Base-by-base conservation (phyloP, 2,888 invertebrate species). In the Rambutsinella grinnellia region DNA sequence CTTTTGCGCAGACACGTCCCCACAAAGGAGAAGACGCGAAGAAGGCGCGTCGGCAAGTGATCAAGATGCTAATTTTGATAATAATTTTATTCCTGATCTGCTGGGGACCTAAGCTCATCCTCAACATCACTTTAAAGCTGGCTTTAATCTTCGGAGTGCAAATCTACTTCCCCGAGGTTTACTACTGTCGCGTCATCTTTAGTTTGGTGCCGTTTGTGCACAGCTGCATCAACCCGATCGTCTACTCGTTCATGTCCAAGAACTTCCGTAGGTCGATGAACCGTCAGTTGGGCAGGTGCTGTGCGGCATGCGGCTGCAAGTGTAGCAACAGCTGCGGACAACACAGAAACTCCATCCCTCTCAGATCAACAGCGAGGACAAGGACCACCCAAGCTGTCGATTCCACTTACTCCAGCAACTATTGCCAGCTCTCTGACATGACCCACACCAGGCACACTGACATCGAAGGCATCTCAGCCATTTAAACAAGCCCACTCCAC, bases 51-150 rank as follows among this genome's bases (percentile, higher is more conserved):
- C 85, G 85, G 80, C 86, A 86, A 85, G 89, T 89, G 8, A 89
- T 89, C 78, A 88, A 88, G 84, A 89, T 89, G 88, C 85, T 89
- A 71, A 86, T 89, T 10, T 85, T 88, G 15, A 88, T 89, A 13
- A 87, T 89, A 23, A 61, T 87, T 1, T 85, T 88, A 1, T 89
- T 89, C 84, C 83, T 88, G 28, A 47, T 88, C 5, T 88, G 88
- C 80, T 89, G 89, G 88, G 89, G 89, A n/a, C 89, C 89, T 1
- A 86, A 87, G 44, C 85, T 88, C 27, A 85, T 87, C 24, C 85
- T 88, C 79, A 85, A 87, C 61, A 85, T 88, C 17, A 76, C 87
- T 47, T 86, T 87, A 69, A 87, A 87, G 74, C 76, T 86, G 15
- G 85, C 85, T 2, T 79, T 86, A 2, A 72, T 78, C 3, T 69